A percentile compares a stretch with the other conserved stretches of the same genome.
Evolutionary conservation across 2,888 invertebrate species (phyloP).

Genomic region (Athripsodes cinereus): DNA sequence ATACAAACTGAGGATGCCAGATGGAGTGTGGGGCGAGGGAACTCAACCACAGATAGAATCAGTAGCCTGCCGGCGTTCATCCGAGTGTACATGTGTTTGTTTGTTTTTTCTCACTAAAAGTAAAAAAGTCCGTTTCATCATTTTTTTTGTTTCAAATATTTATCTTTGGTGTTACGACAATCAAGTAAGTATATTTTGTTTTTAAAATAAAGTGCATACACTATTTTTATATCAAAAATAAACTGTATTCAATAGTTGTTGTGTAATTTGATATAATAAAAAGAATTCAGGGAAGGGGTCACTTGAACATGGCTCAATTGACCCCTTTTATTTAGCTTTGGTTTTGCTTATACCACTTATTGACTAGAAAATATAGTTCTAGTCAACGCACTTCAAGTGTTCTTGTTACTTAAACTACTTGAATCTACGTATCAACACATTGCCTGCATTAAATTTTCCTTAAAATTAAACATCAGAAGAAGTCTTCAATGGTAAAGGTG

Average conservation of each 20-base stretch:
- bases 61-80: slow-evolving; percentile 1
- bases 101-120: neutral
- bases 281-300: slow-evolving; percentile 1
- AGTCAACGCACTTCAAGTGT: neutral
- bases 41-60: neutral
- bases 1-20: neutral
- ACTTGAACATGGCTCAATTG: slow-evolving; percentile 4
- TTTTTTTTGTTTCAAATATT: neutral
- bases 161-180: slow-evolving; percentile 3
- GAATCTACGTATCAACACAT: neutral
- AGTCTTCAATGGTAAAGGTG: slow-evolving; percentile 5
- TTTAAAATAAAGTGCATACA: neutral
- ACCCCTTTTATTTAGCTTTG: neutral
- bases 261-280: neutral
- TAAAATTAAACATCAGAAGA: neutral
- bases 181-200: slow-evolving; percentile 3
- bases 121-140: slow-evolving; percentile 1
- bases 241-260: neutral
- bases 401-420: neutral
- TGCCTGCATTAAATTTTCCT: neutral
- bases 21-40: neutral
- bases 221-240: neutral
- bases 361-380: neutral
- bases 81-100: neutral
- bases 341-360: neutral